Percentiles rank a stretch among this genome's conserved stretches.
These are phyloP conservation scores for Tauraco erythrolophus DNA, from an alignment of 2,113 vertebrate genomes.

Conservation along the genomic window DNA sequence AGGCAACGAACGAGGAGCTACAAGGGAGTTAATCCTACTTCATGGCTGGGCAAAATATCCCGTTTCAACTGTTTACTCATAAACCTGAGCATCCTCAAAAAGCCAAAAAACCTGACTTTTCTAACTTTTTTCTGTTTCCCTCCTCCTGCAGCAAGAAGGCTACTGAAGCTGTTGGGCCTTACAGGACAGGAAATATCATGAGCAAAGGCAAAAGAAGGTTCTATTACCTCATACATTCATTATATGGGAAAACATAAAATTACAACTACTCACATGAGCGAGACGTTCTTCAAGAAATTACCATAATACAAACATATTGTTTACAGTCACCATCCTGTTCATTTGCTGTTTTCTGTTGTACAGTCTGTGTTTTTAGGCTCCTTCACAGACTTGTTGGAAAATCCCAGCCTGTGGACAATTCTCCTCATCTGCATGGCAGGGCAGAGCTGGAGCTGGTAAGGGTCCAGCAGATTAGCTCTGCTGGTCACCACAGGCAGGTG, in stretches of 20 bases:
- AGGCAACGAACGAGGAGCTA: neutral
- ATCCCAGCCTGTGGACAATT: neutral
- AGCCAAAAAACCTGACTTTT: neutral
- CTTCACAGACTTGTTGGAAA: neutral
- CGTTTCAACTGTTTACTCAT: fast-evolving
- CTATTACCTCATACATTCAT: neutral
- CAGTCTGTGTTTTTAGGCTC: neutral
- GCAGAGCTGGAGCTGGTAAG: neutral
- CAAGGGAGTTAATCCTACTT: neutral
- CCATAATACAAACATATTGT: neutral
- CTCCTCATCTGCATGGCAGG: neutral
- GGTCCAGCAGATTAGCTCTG: fast-evolving
- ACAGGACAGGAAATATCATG: neutral
- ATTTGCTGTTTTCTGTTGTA: neutral
- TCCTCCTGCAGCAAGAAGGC: neutral
- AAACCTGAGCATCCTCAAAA: neutral
- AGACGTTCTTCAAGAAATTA: neutral
- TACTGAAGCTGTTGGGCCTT: neutral
- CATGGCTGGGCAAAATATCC: neutral
- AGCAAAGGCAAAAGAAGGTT: neutral
- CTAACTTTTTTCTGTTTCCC: neutral
- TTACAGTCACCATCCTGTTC: neutral
- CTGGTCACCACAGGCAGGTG: neutral
- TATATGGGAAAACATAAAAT: neutral
- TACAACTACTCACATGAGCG: neutral